Evolutionary conservation across 2,888 invertebrate species (phyloP), one percentile per base, ranked within the genome.

Genomic region (Stramonita haemastoma): DNA sequence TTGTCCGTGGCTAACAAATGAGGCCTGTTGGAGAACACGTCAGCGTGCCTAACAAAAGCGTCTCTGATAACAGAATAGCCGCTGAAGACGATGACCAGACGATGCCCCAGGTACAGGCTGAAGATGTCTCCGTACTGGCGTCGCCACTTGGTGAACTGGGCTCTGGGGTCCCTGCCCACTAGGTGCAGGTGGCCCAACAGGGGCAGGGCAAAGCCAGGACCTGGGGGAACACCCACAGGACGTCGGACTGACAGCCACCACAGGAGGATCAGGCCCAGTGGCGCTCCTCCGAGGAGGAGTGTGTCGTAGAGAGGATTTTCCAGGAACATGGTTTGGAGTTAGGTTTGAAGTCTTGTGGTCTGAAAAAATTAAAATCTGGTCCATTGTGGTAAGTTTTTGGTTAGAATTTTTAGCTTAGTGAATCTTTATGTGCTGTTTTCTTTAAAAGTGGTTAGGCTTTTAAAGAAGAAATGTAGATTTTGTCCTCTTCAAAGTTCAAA

Each of bases 161-260:
- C 36, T 13, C 84, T 26, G 57, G 84, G 84, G 57, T 84, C 84
- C 57, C 29, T 56, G 57, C 56, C 57, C 56, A 84, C 11, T 2
- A 84, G 57, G 56, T 29, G 57, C n/a, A 84, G 84, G 57, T 84
- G 84, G 26, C 84, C 84, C 56, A 84, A 11, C 17, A 84, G 57
- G 56, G 84, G 84, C 56, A 84, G 84, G 84, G 84, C 36, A 6
- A 17, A 56, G 22, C 32, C 26, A 15, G 84, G 84, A 17, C 26
- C 57, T 17, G 84, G 84, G 56, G 83, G 84, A 29, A 84, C 4
- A 26, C 36, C 26, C 11, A 26, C 22, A 17, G 83, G 46, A 17
- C 46, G 46, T 1, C 26, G 19, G 46, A 0, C 5, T 1, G 4
- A 29, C 26, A 36, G 36, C 83, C 79, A 79, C 34, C 83, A 83